Evolutionary conservation across 2,113 vertebrate genomes (phyloP).

Genomic region (Rhinolophus sinicus): DNA sequence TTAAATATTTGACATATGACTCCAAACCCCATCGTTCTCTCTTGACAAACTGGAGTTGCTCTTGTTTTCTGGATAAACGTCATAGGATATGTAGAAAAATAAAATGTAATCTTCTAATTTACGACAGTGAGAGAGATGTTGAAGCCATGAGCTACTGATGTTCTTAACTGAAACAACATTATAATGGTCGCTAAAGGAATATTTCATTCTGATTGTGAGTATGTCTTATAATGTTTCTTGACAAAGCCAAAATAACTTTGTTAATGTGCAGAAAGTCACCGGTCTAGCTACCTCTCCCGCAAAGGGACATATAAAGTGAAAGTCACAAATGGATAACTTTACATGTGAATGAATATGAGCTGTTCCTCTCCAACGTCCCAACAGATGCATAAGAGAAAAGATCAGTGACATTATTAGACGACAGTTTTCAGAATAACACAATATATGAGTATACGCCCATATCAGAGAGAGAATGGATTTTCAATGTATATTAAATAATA

Average conservation of each 20-base stretch:
- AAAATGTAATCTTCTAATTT: neutral
- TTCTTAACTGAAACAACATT: constrained; percentile 61
- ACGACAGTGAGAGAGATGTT: neutral
- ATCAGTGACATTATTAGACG: neutral
- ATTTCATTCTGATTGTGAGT: constrained; percentile 21
- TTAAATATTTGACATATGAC: neutral
- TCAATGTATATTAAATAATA: neutral
- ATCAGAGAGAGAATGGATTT: neutral
- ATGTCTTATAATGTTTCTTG: constrained; percentile 62
- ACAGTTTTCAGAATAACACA: neutral
- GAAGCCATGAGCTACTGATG: neutral
- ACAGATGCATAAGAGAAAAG: neutral
- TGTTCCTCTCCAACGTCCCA: constrained; percentile 17
- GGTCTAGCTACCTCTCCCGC: constrained; percentile 37
- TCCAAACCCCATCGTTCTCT: neutral
- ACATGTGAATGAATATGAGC: neutral
- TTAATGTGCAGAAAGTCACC: constrained; percentile 56
- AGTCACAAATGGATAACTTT: constrained; percentile 10
- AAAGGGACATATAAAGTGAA: constrained; percentile 54
- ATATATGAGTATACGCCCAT: neutral
- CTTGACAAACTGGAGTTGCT: neutral
- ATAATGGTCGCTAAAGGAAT: neutral
- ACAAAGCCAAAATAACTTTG: constrained; percentile 63
- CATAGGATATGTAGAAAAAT: neutral
- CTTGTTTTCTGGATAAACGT: constrained; percentile 39